Conservation (phyloP, 2,797 vertebrate genomes). For the Pantherophis vulpinus region DNA sequence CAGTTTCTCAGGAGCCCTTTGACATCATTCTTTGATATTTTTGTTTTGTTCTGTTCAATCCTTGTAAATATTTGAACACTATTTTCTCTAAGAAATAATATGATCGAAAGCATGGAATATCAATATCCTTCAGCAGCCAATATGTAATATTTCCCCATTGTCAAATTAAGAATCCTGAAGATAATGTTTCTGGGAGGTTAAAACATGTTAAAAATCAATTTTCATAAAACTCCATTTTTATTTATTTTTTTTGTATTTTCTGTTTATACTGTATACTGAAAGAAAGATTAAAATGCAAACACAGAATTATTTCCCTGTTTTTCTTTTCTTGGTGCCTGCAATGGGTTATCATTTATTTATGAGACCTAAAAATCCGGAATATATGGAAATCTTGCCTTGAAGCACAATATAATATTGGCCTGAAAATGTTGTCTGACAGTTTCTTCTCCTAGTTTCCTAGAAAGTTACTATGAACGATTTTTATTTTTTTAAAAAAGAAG, state of each 20-base stretch:
- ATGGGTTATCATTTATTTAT: constrained; percentile 97
- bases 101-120: constrained; percentile 45
- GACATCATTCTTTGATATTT: background rate
- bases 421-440: constrained; percentile 80
- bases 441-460: constrained; percentile 67
- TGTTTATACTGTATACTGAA: constrained; percentile 84
- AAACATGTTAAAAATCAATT: constrained; percentile 84
- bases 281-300: constrained; percentile 93
- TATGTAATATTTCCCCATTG: constrained; percentile 38
- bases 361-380: constrained; percentile 85
- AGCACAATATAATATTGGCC: constrained; percentile 83
- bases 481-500: constrained; percentile 66
- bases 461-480: constrained; percentile 73
- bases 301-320: constrained; percentile 86
- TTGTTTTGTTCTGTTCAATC: background rate
- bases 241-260: constrained; percentile 73
- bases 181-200: constrained; percentile 77
- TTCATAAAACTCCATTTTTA: constrained; percentile 83
- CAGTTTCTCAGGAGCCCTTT: background rate
- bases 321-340: constrained; percentile 77
- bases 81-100: constrained; percentile 14
- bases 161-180: constrained; percentile 66
- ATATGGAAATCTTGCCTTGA: constrained; percentile 94
- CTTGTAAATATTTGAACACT: constrained; percentile 28
- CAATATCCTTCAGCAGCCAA: constrained; percentile 48